These are phyloP conservation scores for Mayetiola destructor DNA, from an alignment of 2,888 invertebrate species.

Conservation along the genomic window DNA sequence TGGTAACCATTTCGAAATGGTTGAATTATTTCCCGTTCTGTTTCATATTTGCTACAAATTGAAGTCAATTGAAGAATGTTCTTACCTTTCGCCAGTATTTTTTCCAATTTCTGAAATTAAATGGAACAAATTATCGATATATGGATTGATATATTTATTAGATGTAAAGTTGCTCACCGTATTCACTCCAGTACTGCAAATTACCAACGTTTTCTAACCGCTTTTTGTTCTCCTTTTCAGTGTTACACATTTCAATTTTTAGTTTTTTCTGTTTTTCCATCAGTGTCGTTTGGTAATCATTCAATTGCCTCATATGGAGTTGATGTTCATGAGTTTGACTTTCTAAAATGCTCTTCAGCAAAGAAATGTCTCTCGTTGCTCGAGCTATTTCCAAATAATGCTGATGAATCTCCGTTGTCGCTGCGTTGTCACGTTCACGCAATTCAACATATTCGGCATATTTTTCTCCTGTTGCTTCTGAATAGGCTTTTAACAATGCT, in stretches of 20 bases:
- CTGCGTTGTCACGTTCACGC: conserved; percentile 33
- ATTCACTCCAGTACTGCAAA: conserved; percentile 44
- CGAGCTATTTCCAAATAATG: conserved; percentile 31
- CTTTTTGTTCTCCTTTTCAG: conserved; percentile 37
- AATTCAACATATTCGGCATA: conserved; percentile 35
- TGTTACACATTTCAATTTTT: conserved; percentile 40
- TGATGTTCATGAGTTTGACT: conserved; percentile 36
- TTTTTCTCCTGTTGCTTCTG: conserved; percentile 33
- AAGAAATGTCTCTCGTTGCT: conserved; percentile 28
- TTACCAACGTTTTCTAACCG: conserved; percentile 46
- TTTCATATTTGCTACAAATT: conserved; percentile 53
- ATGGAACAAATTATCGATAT: not conserved
- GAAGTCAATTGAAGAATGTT: conserved; percentile 45
- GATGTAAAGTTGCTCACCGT: conserved; percentile 30
- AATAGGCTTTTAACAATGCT: conserved; percentile 31
- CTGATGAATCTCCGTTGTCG: conserved; percentile 29
- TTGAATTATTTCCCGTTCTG: conserved; percentile 41
- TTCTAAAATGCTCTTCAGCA: conserved; percentile 37
- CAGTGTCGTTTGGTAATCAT: conserved; percentile 37
- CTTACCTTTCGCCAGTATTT: conserved; percentile 42
- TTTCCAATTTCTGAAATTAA: conserved; percentile 36
- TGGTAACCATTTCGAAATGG: conserved; percentile 28
- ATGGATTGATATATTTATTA: not conserved
- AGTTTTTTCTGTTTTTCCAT: conserved; percentile 37
- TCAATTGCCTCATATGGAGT: conserved; percentile 37